Evolutionary conservation across 2,888 invertebrate genomes (phyloP), one percentile per base, ranked within the genome.

Genomic region (Piscicola geometra): DNA sequence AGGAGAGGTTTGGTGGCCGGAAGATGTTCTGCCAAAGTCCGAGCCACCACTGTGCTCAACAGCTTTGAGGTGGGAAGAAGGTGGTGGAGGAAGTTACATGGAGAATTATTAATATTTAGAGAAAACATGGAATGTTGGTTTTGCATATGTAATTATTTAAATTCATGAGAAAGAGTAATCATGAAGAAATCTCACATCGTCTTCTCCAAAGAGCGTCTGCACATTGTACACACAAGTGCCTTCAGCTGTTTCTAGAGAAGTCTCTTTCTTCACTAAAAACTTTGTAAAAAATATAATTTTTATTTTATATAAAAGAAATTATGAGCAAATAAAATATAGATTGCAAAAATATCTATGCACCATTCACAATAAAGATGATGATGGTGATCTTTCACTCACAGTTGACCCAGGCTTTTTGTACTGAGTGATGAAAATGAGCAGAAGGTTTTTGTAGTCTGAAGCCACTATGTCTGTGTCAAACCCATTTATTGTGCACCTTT

Each of bases 381-480:
- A n/a, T n/a, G n/a, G n/a, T n/a, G n/a, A 28, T 41, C 56, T 12
- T 56, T 60, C 30, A 79, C 80, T 81, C 78, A 83, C 84, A 80
- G 83, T 74, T 32, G 82, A 82, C 69, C 84, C 84, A 75, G 83
- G 75, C 77, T 84, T 83, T 74, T 82, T 80, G 70, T 80, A 81
- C 78, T 84, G 84, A 41, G 83, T 83, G 18, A 82, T 82, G 70
- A 84, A 78, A 56, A 83, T 75, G 50, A 83, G 81, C 28, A 81
- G 30, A 52, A 78, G 79, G 77, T 83, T 82, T 60, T 78, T 77
- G 77, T 80, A 83, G 60, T 81, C 78, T 30, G 80, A 80, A 75
- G 81, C 82, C 0, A 82, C 75, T 47, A 83, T 76, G 70, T 83
- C 82, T 73, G 82, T 83, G 36, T 80, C 80, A 32, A 79, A 77